Evolutionary conservation across 1,140 invertebrate genomes (phyloP), one percentile per base, ranked within the genome.

Genomic region (Drosophila sechellia): DNA sequence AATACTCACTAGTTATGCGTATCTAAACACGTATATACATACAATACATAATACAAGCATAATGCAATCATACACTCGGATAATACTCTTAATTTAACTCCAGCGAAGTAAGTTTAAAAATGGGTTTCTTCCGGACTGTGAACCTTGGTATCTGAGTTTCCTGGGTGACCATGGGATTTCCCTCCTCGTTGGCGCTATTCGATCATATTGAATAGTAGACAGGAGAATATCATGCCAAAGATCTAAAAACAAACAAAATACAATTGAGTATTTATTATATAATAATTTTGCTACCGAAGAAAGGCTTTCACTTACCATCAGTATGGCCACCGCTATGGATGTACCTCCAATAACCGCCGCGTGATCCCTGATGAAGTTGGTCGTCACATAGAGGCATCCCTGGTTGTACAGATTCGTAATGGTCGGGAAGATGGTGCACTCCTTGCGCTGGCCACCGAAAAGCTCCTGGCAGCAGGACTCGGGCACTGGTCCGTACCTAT

Each of bases 321-420:
- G 92, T 73, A 95, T 94, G 5, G 97, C 96, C 46, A 97, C 95
- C 20, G 95, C 94, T 52, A 98, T 95, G 5, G 96, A 97, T n/a
- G 95, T 95, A 15, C 94, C 95, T 43, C 96, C 97, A 57, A 98
- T 94, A 39, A 97, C 94, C 2, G 95, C 94, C 2, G 97, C 96
- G 89, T 97, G 96, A 68, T 95, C 94, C 63, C 96, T 94, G 74
- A 97, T 94, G 83, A 96, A 96, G 31, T 94, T 93, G 59, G 94
- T 94, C 13, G 95, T 95, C 56, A 94, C 94, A 64, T 94, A 94
- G 17, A 96, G 93, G 86, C 97, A 98, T 17, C 96, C 97, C 17
- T 95, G 93, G 63, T 93, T 93, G 85, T 96, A 95, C 53, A 96
- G 94, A 37, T 95, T 96, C 13, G 93, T 90, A 79, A 93, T 92